A percentile compares a stretch with the other conserved stretches of the same genome.
Evolutionary conservation across 2,888 invertebrate genomes (phyloP).

Genomic region (Galerucella nymphaeae): DNA sequence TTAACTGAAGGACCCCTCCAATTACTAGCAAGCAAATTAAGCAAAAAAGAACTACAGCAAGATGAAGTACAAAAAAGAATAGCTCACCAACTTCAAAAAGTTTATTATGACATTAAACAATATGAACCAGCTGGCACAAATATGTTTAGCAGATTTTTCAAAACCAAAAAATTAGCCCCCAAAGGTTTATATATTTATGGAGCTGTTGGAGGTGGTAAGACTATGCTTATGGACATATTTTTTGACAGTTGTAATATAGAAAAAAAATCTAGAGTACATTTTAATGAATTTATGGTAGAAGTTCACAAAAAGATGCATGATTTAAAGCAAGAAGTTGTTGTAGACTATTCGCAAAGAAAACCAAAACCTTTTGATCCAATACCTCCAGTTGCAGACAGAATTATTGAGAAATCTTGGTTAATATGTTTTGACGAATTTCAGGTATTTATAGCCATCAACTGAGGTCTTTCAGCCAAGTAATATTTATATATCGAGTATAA

Average conservation of each 20-base stretch:
- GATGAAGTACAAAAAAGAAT: conserved; percentile 82
- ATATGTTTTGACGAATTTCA: conserved; percentile 99
- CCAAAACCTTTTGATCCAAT: conserved; percentile 91
- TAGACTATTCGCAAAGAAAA: conserved; percentile 67
- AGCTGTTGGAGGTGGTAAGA: conserved; percentile 96
- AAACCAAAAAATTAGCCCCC: conserved; percentile 66
- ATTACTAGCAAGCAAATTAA: conserved; percentile 70
- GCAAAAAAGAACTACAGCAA: conserved; percentile 69
- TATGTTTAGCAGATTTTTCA: conserved; percentile 63
- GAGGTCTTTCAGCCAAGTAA: too few species aligned
- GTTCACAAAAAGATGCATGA: conserved; percentile 92
- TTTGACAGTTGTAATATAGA: conserved; percentile 80
- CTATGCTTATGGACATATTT: conserved; percentile 99
- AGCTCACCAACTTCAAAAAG: conserved; percentile 73
- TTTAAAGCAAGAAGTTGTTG: conserved; percentile 75
- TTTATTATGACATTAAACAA: conserved; percentile 73
- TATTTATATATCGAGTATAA: too few species aligned
- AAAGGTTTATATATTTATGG: conserved; percentile 91
- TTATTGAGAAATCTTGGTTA: conserved; percentile 88
- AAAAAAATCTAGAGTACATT: conserved; percentile 87
- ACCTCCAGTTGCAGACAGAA: conserved; percentile 89
- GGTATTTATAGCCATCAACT: conserved; percentile 48
- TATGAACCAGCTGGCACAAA: conserved; percentile 69
- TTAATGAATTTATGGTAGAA: conserved; percentile 97
- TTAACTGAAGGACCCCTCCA: conserved; percentile 50